phyloP scores from a whole-genome alignment of 1,140 invertebrate genomes.

The Diorhabda elongata region DNA sequence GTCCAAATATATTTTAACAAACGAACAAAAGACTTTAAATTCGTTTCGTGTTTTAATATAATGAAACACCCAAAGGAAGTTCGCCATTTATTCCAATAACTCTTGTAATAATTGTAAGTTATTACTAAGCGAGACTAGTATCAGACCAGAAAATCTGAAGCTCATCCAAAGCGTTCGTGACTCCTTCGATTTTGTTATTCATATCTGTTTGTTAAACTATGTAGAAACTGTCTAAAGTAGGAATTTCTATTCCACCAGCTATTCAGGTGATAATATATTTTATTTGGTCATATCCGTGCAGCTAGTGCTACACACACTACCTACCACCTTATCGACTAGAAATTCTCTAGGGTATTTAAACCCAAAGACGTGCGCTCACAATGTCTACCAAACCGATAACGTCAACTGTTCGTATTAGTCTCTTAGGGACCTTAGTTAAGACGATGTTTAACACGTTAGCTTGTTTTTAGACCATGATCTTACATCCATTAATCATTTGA shows the following conservation, averaged over 20 bases:
- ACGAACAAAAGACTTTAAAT: too few species aligned
- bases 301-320: conserved; percentile 3
- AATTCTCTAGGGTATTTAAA: conserved; percentile 32
- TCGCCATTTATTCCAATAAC: neutral
- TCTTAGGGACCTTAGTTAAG: conserved; percentile 27
- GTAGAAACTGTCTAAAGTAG: conserved; percentile 32
- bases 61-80: too few species aligned
- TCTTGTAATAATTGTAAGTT: conserved; percentile 1
- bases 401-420: conserved; percentile 29
- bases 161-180: conserved; percentile 16
- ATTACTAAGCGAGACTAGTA: neutral
- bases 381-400: conserved; percentile 29
- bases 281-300: conserved; percentile 35
- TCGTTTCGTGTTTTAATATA: too few species aligned
- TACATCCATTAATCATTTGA: conserved; percentile 17
- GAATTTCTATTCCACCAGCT: conserved; percentile 35
- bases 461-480: conserved; percentile 21
- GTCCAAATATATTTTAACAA: too few species aligned
- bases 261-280: conserved; percentile 40
- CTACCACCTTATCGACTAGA: conserved; percentile 24
- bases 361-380: conserved; percentile 30
- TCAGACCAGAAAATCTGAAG: conserved; percentile 10
- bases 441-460: conserved; percentile 21
- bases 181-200: conserved; percentile 21
- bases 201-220: conserved; percentile 27